Base-by-base conservation (phyloP, 2,888 invertebrate genomes). In the Drosophila helvetica region DNA sequence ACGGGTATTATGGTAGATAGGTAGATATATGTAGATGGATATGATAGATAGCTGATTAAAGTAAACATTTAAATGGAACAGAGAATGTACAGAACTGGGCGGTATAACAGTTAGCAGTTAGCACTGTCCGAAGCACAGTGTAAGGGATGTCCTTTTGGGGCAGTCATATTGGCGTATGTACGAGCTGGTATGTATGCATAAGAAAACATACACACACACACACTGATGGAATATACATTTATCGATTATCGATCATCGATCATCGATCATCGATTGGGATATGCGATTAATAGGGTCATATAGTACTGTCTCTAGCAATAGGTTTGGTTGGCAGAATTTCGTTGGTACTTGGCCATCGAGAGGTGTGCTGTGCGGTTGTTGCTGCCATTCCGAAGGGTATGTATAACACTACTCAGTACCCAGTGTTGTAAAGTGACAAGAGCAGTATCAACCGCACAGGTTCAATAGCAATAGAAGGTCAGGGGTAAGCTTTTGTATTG, bases 51-150 rank as follows among this genome's bases (percentile, higher is more conserved):
- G 62, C 43, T 48, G 61, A 10, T 47, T 12, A 63, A 25, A 78
- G 64, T 48, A 58, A 84, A 78, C 66, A 52, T 48, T 61, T 66
- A 67, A 54, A 52, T 67, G 66, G 67, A 55, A 54, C 66, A 30
- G 48, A 19, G 48, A 75, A 65, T 72, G 30, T 66, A 76, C 58
- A 80, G 52, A 59, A 73, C 70, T 75, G 74, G 68, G 74, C 73
- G 72, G 74, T 74, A 83, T 67, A 74, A 83, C 75, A 80, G 78
- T 80, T 82, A 75, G 69, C 72, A 75, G n/a, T n/a, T 64, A 76
- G 74, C 74, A 69, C 65, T 74, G 67, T 47, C 67, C 74, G 56
- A 53, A 55, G 78, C 78, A 50, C 78, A 60, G 47, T 78, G 75
- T 61, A 56, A 73, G 53, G 56, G 55, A 54, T 57, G 7, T 65